Percentiles rank a stretch among this genome's conserved stretches.
These are phyloP conservation scores for Styela plicata DNA, from an alignment of 23 tunicate species.

Conservation along the genomic window DNA sequence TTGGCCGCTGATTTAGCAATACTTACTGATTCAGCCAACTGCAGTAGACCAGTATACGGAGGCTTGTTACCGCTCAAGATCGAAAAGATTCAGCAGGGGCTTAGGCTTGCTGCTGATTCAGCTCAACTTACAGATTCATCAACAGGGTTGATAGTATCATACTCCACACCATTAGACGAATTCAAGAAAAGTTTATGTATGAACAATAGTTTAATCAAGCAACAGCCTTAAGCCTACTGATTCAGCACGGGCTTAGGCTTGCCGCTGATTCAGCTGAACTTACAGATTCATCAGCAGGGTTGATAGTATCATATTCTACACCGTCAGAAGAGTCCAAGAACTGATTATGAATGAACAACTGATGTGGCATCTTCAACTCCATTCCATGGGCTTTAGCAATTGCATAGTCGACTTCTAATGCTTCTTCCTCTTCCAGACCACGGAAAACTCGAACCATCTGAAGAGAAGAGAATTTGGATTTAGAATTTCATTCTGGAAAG, in stretches of 20 bases:
- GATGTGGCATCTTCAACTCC: conserved; percentile 91
- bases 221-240: conserved; percentile 29
- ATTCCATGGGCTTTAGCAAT: conserved; percentile 59
- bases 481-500: no score
- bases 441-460: conserved; percentile 83
- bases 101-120: neutral
- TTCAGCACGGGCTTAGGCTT: neutral
- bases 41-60: conserved; percentile 33
- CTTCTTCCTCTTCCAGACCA: conserved; percentile 87
- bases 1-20: neutral
- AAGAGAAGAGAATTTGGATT: conserved; percentile 7
- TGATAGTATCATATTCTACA: conserved; percentile 80
- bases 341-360: conserved; percentile 86
- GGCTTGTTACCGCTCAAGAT: conserved; percentile 45
- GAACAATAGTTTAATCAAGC: no score
- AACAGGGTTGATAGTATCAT: conserved; percentile 76
- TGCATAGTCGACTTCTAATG: conserved; percentile 88
- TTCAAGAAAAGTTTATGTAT: no score
- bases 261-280: no score
- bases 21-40: neutral
- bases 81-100: neutral
- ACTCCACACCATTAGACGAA: conserved; percentile 60
- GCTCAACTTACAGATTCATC: conserved; percentile 75
- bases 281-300: conserved; percentile 96
- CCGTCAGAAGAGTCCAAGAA: conserved; percentile 86